A percentile compares a stretch with the other conserved stretches of the same genome.
phyloP scores from a whole-genome alignment of 2,888 invertebrate species.

The Cerceris ruficornis region DNA sequence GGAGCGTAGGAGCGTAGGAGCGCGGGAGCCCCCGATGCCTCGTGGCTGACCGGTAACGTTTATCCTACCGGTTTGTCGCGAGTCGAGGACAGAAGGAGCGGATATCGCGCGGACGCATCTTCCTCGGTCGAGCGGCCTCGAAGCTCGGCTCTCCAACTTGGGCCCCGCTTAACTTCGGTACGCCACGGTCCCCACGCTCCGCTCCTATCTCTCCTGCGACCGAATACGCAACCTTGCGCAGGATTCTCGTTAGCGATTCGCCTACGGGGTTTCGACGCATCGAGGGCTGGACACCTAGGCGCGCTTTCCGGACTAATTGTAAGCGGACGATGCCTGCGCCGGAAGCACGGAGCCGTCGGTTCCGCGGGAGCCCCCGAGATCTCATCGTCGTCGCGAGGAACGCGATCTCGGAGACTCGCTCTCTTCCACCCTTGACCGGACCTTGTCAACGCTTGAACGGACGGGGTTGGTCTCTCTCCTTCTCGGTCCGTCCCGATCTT shows the following conservation, averaged over 20 bases:
- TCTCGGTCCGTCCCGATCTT: conserved; percentile 75
- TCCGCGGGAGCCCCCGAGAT: too few relatives aligned
- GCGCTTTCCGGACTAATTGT: too few relatives aligned
- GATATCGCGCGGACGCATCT: conserved; percentile 78
- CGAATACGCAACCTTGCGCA: conserved; percentile 48
- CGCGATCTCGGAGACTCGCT: too few relatives aligned
- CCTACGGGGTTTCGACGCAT: conserved; percentile 67
- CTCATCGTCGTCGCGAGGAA: too few relatives aligned
- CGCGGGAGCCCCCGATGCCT: conserved; percentile 22
- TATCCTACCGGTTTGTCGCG: conserved; percentile 20
- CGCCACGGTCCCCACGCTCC: conserved; percentile 67
- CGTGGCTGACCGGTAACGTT: conserved; percentile 13
- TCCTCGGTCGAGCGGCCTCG: conserved; percentile 72
- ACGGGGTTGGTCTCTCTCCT: conserved; percentile 71
- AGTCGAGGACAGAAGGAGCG: conserved; percentile 66
- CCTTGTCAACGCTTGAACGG: conserved; percentile 49
- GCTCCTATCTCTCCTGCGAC: conserved; percentile 61
- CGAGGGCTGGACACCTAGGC: too few relatives aligned
- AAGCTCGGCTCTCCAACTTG: conserved; percentile 32
- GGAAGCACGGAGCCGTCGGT: too few relatives aligned
- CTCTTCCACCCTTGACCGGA: too few relatives aligned
- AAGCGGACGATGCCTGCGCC: too few relatives aligned
- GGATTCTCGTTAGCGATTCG: conserved; percentile 76
- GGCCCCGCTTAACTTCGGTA: conserved; percentile 64
- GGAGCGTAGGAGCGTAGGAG: background rate